These are phyloP conservation scores for Leptinotarsa defecta DNA, from an alignment of 1,140 invertebrate species.

Conservation along the genomic window DNA sequence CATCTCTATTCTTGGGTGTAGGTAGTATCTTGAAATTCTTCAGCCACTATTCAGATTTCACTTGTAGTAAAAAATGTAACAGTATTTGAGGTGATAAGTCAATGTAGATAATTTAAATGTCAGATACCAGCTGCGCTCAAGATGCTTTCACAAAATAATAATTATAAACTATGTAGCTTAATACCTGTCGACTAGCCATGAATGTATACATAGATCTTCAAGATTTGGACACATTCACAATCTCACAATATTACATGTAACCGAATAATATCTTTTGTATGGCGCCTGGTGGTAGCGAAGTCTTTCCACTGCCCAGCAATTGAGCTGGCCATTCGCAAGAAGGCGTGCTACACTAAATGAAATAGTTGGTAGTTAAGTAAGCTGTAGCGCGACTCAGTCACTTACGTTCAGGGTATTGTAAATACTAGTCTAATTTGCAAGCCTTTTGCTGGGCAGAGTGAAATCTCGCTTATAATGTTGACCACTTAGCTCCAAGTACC, in stretches of 20 bases:
- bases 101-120: too few species aligned
- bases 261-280: conserved; percentile 48
- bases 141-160: too few species aligned
- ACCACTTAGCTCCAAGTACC: conserved; percentile 47
- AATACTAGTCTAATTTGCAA: conserved; percentile 56
- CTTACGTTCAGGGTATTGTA: conserved; percentile 57
- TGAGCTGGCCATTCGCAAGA: conserved; percentile 20
- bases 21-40: too few species aligned
- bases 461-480: conserved; percentile 27
- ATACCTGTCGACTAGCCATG: conserved; percentile 1
- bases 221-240: conserved; percentile 23
- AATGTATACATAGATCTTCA: background rate
- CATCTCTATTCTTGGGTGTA: too few species aligned
- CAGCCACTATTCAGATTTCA: too few species aligned
- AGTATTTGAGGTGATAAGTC: too few species aligned
- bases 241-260: conserved; percentile 45
- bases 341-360: conserved; percentile 26
- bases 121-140: too few species aligned
- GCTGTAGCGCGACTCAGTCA: conserved; percentile 48
- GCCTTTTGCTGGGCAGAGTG: conserved; percentile 22
- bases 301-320: conserved; percentile 39
- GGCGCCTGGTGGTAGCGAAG: conserved; percentile 46
- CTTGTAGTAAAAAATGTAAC: too few species aligned
- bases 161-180: too few species aligned
- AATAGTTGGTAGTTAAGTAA: conserved; percentile 1